A percentile compares a stretch with the other conserved stretches of the same genome.
Conservation (phyloP, 2,888 invertebrate genomes). For the Apotomis turbidana region DNA sequence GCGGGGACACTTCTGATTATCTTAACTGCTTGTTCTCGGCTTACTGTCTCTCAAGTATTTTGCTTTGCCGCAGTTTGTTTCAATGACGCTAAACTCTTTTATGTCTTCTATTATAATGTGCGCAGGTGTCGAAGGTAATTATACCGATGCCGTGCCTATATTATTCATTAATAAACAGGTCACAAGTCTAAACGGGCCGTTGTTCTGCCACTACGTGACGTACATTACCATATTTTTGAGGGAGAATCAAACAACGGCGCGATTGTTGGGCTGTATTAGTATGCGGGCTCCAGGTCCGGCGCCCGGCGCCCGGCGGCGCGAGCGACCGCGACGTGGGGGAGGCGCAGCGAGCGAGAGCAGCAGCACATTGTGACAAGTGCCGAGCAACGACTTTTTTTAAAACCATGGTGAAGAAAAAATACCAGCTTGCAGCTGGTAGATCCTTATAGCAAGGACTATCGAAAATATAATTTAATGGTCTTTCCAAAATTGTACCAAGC, state of each 20-base stretch:
- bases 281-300: conserved; percentile 2
- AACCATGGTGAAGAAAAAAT: no score
- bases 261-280: conserved; percentile 19
- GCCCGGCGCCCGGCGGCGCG: background rate
- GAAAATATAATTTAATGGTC: no score
- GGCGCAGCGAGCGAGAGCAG: background rate
- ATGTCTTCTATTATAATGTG: background rate
- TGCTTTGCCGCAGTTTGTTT: background rate
- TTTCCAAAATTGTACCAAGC: no score
- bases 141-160: conserved; percentile 20
- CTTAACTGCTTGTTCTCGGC: conserved; percentile 16
- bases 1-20: background rate
- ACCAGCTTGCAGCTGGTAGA: no score
- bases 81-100: background rate
- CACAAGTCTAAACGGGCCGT: conserved; percentile 25
- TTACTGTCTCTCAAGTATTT: background rate
- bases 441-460: no score
- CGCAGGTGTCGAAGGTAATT: conserved; percentile 24
- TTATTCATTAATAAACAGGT: conserved; percentile 32
- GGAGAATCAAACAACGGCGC: conserved; percentile 25
- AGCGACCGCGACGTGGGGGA: background rate
- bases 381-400: no score
- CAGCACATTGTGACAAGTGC: no score
- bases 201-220: conserved; percentile 21
- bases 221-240: conserved; percentile 30